These are phyloP conservation scores for Mirounga angustirostris DNA, from an alignment of 2,113 vertebrate species.

Conservation along the genomic window DNA sequence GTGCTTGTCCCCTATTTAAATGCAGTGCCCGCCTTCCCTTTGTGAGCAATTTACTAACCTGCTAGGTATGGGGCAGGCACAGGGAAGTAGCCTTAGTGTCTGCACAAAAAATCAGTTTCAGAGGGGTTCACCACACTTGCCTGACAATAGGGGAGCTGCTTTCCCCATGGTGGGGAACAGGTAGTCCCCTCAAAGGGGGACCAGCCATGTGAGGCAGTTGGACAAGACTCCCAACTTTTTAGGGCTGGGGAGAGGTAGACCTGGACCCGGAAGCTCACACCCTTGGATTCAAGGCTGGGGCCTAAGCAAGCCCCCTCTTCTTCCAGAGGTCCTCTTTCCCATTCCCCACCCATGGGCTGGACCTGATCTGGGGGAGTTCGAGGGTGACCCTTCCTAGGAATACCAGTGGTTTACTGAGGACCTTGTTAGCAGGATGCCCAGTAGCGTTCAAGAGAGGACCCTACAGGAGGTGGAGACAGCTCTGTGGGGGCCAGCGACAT, in stretches of 20 bases:
- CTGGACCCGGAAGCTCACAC: too few species aligned
- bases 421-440: too few species aligned
- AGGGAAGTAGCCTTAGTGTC: not conserved
- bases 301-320: too few species aligned
- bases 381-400: too few species aligned
- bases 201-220: not conserved
- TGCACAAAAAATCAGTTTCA: not conserved
- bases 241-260: not conserved
- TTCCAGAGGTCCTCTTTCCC: too few species aligned
- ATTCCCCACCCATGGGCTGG: too few species aligned
- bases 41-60: not conserved
- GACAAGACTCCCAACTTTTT: not conserved
- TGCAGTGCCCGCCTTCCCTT: not conserved
- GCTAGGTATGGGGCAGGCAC: not conserved
- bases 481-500: too few species aligned
- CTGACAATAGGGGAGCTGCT: not conserved
- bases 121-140: not conserved
- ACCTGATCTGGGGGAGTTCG: too few species aligned
- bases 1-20: not conserved
- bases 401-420: too few species aligned
- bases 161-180: not conserved
- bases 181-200: not conserved
- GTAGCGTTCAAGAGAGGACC: too few species aligned
- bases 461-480: too few species aligned
- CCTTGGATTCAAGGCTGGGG: not conserved